Base-by-base conservation (phyloP, 2,797 vertebrate genomes). In the Morelia viridis region DNA sequence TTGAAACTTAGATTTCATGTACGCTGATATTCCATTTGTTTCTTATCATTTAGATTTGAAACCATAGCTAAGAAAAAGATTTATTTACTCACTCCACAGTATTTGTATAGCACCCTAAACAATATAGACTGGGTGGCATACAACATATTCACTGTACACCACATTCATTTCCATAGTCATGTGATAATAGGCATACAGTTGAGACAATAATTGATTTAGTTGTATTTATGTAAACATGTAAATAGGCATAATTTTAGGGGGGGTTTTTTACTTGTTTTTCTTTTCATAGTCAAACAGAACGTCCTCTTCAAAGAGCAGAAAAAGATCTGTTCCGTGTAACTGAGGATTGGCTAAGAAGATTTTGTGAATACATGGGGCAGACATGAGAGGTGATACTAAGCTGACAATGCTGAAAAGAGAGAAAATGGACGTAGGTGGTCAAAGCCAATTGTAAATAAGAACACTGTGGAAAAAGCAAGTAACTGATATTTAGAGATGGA, bases 281-380 rank as follows among this genome's bases (percentile, higher is more conserved):
- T 56, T 94, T 94, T 89, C 93, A 4, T 97, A 99, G 99, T 99
- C 94, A 98, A 98, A 95, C 96, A 98, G 94, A 99, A 98, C 64
- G 99, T 99, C 92, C 98, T 99, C 56, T 99, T 99, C 96, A 96
- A 98, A 61, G 99, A 99, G 97, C 98, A 98, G 97, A 99, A 93
- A 98, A 99, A 99, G 97, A 98, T 99, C 95, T 98, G 97, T 95
- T 99, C 99, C 11, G 95, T 99, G 84, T 99, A 97, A 98, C 94
- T 91, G 93, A 61, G 91, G 93, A 94, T 92, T 64, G 89, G 94
- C 46, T 92, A 94, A 94, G 92, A 94, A 92, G 83, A 92, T 92
- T 95, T 96, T 93, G 96, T 96, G 96, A 96, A 93, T 95, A 94
- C 91, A 84, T 1, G 87, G 96, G 91, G 84, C 94, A 96, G 94